phyloP scores from a whole-genome alignment of 2,113 vertebrate species.

The Lepisosteus oculatus region DNA sequence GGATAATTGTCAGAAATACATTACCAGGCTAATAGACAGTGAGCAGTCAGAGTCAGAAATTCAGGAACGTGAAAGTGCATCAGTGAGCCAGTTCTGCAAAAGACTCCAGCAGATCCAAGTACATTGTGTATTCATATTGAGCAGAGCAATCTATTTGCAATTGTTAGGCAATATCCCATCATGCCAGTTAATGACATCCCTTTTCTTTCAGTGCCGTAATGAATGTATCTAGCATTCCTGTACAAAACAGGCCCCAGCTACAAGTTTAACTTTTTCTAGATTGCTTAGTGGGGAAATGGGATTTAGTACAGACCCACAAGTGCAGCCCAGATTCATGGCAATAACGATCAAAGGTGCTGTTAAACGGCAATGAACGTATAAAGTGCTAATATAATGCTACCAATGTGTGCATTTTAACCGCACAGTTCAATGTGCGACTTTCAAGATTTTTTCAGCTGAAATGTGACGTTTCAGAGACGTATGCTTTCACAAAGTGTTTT shows the following conservation, averaged over 20 bases:
- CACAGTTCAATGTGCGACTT: not conserved
- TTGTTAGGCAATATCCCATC: too few relatives aligned
- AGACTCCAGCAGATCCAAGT: not conserved
- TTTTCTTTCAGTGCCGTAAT: too few relatives aligned
- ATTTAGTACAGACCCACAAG: too few relatives aligned
- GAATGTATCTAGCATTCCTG: too few relatives aligned
- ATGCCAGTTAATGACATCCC: not conserved
- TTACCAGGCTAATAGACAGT: not conserved
- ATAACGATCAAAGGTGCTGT: slow-evolving; percentile 13
- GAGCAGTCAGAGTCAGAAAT: not conserved
- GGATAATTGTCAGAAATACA: not conserved
- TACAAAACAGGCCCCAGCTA: not conserved
- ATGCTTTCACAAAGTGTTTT: not conserved
- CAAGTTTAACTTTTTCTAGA: slow-evolving; percentile 1
- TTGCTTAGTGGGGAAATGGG: not conserved
- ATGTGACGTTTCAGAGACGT: not conserved
- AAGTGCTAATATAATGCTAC: too few relatives aligned
- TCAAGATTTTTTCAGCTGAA: not conserved
- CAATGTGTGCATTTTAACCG: too few relatives aligned
- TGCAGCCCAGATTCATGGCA: not conserved
- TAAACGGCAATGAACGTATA: slow-evolving; percentile 2
- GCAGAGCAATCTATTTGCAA: not conserved
- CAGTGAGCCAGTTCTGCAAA: not conserved
- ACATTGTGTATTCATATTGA: not conserved
- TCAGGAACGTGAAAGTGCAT: not conserved